Base-by-base conservation (phyloP, 1,140 invertebrate genomes). In the Tetramorium alpestre region DNA sequence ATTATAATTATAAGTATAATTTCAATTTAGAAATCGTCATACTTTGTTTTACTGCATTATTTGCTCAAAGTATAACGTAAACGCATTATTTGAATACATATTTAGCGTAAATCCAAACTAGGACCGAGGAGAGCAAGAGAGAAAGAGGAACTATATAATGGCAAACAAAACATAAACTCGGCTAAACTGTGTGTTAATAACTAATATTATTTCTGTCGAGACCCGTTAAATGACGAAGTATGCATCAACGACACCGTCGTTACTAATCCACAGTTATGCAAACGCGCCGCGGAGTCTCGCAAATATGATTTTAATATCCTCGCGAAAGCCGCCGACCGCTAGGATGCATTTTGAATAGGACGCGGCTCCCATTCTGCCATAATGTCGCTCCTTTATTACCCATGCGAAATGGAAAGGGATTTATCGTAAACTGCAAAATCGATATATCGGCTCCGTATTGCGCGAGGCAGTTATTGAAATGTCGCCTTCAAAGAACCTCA, bases 371-470 rank as follows among this genome's bases (percentile, higher is more conserved):
- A 54, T 84, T 60, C 44, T 28, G 47, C 70, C 69, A 13, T 84
- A 84, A 84, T 84, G 69, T 62, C 54, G 38, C n/a, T 84, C 67
- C 54, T 84, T 84, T 84, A 84, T 84, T 84, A 84, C 80, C n/a
- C 25, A 8, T 44, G 69, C 54, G 41, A 16, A 82, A 82, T 73
- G 67, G 80, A 47, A 47, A 22, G 56, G 80, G 69, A 84, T 84
- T 84, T 84, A 84, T 84, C 69, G 67, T 49, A 84, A 84, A 84
- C 80, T 84, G 80, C 80, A 84, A 84, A 84, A 84, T 84, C 80
- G 80, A 84, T 84, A 56, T 75, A 84, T 84, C 69, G 80, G 41
- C 25, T 28, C 69, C 18, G 25, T 73, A 47, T 60, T 73, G 80
- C 75, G 25, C 80, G 80, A 60, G 54, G 80, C 69, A 75, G 69